Evolutionary conservation across 2,888 invertebrate species (phyloP).

Genomic region (Andricus quercusramuli): DNA sequence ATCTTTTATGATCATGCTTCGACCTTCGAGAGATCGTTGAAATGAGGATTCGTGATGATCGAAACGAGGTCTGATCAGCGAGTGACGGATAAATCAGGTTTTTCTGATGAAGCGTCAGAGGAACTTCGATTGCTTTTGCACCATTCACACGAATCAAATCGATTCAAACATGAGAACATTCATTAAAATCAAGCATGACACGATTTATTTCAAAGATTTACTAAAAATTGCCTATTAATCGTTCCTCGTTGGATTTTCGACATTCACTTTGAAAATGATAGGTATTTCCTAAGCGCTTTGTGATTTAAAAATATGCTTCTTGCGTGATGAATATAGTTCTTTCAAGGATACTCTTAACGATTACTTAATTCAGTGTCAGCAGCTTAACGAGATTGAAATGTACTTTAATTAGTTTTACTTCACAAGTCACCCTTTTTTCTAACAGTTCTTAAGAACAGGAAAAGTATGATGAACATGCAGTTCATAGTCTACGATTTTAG

Average conservation of each 20-base stretch:
- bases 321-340: background rate
- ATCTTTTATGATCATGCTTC: slow-evolving; percentile 50
- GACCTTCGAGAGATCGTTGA: slow-evolving; percentile 48
- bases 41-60: slow-evolving; percentile 48
- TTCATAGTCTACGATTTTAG: background rate
- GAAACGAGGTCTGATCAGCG: slow-evolving; percentile 42
- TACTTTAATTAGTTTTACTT: background rate
- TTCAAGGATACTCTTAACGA: slow-evolving; percentile 1
- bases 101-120: slow-evolving; percentile 11
- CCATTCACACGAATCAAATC: slow-evolving; percentile 33
- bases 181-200: background rate
- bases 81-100: slow-evolving; percentile 36
- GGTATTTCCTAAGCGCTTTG: background rate
- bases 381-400: background rate
- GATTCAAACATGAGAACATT: background rate
- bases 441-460: background rate
- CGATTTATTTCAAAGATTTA: background rate
- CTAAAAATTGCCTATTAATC: background rate
- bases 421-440: background rate
- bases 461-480: background rate
- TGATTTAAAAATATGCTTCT: background rate
- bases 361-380: background rate
- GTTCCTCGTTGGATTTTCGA: background rate
- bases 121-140: slow-evolving; percentile 23
- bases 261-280: background rate